phyloP scores from a whole-genome alignment of 2,888 invertebrate genomes.

The Andrena marginata region DNA sequence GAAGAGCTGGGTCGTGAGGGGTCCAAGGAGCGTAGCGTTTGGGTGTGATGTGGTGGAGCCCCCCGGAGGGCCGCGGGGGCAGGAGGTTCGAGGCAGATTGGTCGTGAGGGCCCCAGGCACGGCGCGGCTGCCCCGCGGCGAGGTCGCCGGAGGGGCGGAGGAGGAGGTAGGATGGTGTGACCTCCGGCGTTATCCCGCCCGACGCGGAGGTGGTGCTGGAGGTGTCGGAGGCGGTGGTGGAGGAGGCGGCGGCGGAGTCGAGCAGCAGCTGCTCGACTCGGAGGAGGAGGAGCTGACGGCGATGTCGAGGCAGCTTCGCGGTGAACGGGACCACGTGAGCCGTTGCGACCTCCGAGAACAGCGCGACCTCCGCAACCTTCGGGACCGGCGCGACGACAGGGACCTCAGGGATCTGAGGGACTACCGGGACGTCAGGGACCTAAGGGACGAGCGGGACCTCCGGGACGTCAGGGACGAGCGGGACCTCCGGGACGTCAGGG shows the following conservation, averaged over 20 bases:
- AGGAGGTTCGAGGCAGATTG: slow-evolving; percentile 77
- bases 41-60: slow-evolving; percentile 84
- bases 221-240: slow-evolving; percentile 66
- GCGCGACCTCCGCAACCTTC: slow-evolving; percentile 73
- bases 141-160: slow-evolving; percentile 85
- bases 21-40: slow-evolving; percentile 76
- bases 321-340: slow-evolving; percentile 78
- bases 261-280: slow-evolving; percentile 85
- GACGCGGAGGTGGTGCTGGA: slow-evolving; percentile 76
- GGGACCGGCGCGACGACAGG: slow-evolving; percentile 74
- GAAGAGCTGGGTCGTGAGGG: slow-evolving; percentile 73
- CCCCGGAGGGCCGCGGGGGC: slow-evolving; percentile 78
- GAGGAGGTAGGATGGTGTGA: slow-evolving; percentile 84
- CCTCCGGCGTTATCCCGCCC: slow-evolving; percentile 81
- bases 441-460: slow-evolving; percentile 63
- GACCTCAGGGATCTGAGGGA: slow-evolving; percentile 75
- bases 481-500: slow-evolving; percentile 72
- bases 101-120: slow-evolving; percentile 83
- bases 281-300: slow-evolving; percentile 83
- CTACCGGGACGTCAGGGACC: slow-evolving; percentile 52
- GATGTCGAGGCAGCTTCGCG: slow-evolving; percentile 81
- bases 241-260: slow-evolving; percentile 76
- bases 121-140: slow-evolving; percentile 83
- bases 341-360: slow-evolving; percentile 69
- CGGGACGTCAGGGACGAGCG: slow-evolving; percentile 73